Evolutionary conservation across 2,113 vertebrate genomes (phyloP).

Genomic region (Ovibos moschatus): DNA sequence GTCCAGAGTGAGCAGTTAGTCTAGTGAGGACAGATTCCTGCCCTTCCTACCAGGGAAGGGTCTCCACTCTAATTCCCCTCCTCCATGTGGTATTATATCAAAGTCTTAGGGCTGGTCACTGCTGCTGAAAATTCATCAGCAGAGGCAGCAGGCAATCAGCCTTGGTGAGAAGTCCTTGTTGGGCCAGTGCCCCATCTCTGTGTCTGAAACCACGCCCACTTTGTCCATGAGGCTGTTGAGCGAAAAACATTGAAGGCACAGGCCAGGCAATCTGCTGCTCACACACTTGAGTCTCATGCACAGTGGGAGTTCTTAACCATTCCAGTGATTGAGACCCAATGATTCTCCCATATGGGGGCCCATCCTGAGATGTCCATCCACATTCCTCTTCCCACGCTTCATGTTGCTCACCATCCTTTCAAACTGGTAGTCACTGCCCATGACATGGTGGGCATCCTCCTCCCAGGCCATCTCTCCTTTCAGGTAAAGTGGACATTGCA

Average conservation of each 20-base stretch:
- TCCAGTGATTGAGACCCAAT: neutral
- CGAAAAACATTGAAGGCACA: neutral
- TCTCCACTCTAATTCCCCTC: neutral
- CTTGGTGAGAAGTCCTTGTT: neutral
- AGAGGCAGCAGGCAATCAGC: neutral
- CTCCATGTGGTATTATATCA: neutral
- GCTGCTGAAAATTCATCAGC: neutral
- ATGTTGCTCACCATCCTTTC: neutral
- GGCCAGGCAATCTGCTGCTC: neutral
- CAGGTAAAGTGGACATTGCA: neutral
- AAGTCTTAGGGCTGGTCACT: neutral
- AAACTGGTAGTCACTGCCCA: neutral
- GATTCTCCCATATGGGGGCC: neutral
- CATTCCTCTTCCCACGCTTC: neutral
- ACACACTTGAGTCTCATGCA: neutral
- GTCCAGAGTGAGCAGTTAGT: neutral
- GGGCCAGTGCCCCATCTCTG: neutral
- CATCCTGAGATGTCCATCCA: neutral
- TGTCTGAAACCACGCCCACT: neutral
- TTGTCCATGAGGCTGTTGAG: neutral
- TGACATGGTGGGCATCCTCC: too few species aligned
- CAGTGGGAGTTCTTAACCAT: neutral
- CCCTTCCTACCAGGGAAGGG: neutral
- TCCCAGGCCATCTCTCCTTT: neutral
- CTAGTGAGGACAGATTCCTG: neutral